Conservation (phyloP, 2,113 vertebrate genomes). For the Sarotherodon lohbergeri region DNA sequence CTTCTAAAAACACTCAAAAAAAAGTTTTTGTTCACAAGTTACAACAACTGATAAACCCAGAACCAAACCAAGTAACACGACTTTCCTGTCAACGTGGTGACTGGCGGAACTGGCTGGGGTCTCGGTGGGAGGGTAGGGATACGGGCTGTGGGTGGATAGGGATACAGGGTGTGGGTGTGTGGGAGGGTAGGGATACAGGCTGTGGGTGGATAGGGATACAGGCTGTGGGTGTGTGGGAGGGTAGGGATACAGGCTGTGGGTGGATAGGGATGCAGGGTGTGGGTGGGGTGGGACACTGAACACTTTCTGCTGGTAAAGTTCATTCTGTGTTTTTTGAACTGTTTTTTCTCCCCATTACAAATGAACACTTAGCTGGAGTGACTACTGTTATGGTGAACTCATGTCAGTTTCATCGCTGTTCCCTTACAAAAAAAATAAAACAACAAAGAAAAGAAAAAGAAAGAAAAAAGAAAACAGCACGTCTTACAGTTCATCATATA, state of each 20-base stretch:
- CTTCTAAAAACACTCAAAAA: neutral
- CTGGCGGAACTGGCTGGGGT: neutral
- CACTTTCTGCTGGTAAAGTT: constrained; percentile 77
- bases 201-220: neutral
- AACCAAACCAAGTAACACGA: neutral
- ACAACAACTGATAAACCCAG: neutral
- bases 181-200: too few species aligned
- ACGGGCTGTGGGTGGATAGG: neutral
- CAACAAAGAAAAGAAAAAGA: neutral
- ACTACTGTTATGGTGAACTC: constrained; percentile 68
- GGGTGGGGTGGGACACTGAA: neutral
- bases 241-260: neutral
- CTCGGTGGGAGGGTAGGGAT: neutral
- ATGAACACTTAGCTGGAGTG: constrained; percentile 75
- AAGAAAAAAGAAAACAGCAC: constrained; percentile 64
- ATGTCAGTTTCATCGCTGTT: constrained; percentile 81
- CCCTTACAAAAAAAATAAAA: constrained; percentile 34
- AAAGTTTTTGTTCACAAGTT: neutral
- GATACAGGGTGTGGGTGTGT: neutral
- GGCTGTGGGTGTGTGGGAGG: neutral
- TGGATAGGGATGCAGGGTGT: neutral
- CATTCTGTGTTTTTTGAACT: constrained; percentile 62
- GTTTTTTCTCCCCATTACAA: constrained; percentile 47
- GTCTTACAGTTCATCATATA: constrained; percentile 82
- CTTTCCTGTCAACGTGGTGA: neutral